A percentile compares a stretch with the other conserved stretches of the same genome.
phyloP scores from a whole-genome alignment of 92 coral and sea anemone genomes.

The Parazoanthus darwini region DNA sequence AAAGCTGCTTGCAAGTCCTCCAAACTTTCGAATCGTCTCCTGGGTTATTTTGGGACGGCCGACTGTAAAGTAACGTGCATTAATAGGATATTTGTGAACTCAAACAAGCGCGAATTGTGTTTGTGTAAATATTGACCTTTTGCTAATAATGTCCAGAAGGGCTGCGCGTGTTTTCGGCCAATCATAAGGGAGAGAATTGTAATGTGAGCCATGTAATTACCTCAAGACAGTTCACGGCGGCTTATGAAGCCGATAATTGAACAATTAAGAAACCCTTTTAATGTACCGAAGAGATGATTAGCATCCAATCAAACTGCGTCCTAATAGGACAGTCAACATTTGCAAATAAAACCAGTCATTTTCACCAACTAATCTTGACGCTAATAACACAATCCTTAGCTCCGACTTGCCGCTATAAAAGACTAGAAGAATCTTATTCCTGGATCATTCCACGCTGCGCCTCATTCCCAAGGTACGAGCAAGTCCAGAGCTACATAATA shows the following conservation, averaged over 20 bases:
- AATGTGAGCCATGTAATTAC: slow-evolving; percentile 27
- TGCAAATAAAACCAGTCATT: slow-evolving; percentile 24
- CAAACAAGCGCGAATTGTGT: slow-evolving; percentile 12
- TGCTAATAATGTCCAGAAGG: not conserved
- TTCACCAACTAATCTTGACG: not conserved
- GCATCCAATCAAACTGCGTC: slow-evolving; percentile 29
- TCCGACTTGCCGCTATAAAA: not conserved
- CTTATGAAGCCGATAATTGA: slow-evolving; percentile 41
- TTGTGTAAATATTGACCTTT: slow-evolving; percentile 32
- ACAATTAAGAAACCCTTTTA: slow-evolving; percentile 39
- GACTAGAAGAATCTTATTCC: not conserved
- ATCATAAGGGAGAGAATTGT: slow-evolving; percentile 31
- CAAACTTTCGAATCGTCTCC: not conserved
- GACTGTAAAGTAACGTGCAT: not conserved
- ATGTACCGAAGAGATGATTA: slow-evolving; percentile 33
- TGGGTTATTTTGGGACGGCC: slow-evolving; percentile 11
- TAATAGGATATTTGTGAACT: slow-evolving; percentile 7
- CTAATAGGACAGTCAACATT: slow-evolving; percentile 27
- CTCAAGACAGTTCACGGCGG: slow-evolving; percentile 29
- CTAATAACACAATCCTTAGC: not conserved
- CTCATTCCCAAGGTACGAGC: not conserved
- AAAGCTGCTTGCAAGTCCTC: slow-evolving; percentile 10
- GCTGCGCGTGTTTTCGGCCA: slow-evolving; percentile 21
- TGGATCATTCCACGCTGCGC: not conserved
- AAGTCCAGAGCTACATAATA: not conserved